Evolutionary conservation across 1,140 invertebrate genomes (phyloP), one percentile per base, ranked within the genome.

Genomic region (Achatina immaculata): DNA sequence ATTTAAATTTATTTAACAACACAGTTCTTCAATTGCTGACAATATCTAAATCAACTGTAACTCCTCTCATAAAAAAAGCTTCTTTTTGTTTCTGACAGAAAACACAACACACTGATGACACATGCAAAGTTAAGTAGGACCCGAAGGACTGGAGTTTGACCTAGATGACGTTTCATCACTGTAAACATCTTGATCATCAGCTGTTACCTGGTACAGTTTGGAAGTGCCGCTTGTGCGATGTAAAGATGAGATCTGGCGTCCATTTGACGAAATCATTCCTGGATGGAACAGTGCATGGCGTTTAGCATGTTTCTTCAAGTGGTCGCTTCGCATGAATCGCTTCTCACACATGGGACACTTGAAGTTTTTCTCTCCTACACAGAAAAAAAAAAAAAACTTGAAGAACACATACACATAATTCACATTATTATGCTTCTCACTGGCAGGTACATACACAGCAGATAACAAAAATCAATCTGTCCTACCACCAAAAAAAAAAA

Each of bases 291-390:
- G 84, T 34, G 89, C 87, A 82, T 93, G 81, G 86, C 90, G 40
- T 90, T 93, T 40, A 16, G 87, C 90, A 83, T 92, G 91, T 80
- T 92, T 92, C 68, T 88, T 89, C 11, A 92, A 83, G 83, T 92
- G 91, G 78, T 92, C 91, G 80, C 90, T 98, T 66, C 98, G 93
- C 96, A 99, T 98, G 92, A 99, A 99, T 74, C 95, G 93, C 84
- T 97, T 94, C 81, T 94, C 94, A 90, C 98, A 99, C 24, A 96
- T 94, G 14, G 92, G 90, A 89, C 98, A 99, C 0, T 93, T 94
- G 91, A 99, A 99, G 89, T 97, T 97, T 91, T 99, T 98, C 89
- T 99, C 98, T 3, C 92, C 92, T 89, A 78, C 19, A 85, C 85
- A 65, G n/a, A n/a, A n/a, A n/a, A n/a, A n/a, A n/a, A n/a, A n/a